These are phyloP conservation scores for Drosophila picticornis DNA, from an alignment of 2,888 invertebrate species.

Conservation along the genomic window DNA sequence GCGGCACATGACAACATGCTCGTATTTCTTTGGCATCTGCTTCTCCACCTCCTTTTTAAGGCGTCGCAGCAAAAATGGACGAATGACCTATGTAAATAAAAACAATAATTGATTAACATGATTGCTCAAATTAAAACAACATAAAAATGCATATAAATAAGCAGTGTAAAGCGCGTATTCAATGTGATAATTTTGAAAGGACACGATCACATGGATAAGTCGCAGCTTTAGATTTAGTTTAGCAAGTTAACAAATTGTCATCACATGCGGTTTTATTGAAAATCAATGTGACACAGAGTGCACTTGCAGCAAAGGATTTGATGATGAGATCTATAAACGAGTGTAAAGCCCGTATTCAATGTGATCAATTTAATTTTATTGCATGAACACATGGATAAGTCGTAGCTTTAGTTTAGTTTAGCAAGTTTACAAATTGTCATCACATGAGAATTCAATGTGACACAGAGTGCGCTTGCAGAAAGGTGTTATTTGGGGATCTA, in stretches of 20 bases:
- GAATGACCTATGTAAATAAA: slow-evolving; percentile 88
- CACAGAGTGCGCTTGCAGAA: slow-evolving; percentile 73
- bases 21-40: slow-evolving; percentile 98
- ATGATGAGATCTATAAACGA: background rate
- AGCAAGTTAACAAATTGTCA: slow-evolving; percentile 73
- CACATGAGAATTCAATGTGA: slow-evolving; percentile 62
- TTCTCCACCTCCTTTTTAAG: slow-evolving; percentile 98
- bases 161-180: slow-evolving; percentile 56
- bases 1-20: slow-evolving; percentile 96
- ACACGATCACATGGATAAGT: slow-evolving; percentile 66
- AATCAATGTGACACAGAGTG: slow-evolving; percentile 67
- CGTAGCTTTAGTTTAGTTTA: slow-evolving; percentile 45
- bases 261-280: slow-evolving; percentile 50
- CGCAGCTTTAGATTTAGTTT: slow-evolving; percentile 51
- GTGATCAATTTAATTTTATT: slow-evolving; percentile 23
- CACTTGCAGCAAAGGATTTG: slow-evolving; percentile 47
- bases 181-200: slow-evolving; percentile 51
- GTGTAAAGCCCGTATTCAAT: slow-evolving; percentile 59
- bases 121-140: background rate
- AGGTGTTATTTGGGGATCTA: background rate
- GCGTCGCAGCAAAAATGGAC: slow-evolving; percentile 96
- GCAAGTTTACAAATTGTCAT: slow-evolving; percentile 69
- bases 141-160: background rate
- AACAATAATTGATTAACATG: background rate
- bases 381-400: slow-evolving; percentile 61